Evolutionary conservation across 2,888 invertebrate genomes (phyloP).

Genomic region (Lepidochrysops patricia): DNA sequence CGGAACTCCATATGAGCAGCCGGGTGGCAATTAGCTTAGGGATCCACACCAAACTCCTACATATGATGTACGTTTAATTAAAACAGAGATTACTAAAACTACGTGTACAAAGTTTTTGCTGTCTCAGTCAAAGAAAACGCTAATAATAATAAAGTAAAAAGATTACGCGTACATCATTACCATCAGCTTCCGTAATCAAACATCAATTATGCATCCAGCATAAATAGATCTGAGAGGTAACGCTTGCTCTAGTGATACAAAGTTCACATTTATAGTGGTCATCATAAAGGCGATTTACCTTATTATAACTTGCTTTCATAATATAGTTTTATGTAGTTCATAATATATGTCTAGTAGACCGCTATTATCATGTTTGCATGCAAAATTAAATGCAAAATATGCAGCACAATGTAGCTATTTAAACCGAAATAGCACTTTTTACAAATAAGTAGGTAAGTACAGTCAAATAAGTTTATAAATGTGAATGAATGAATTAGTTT

Average conservation of each 20-base stretch:
- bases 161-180: not conserved
- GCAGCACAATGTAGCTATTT: too few species aligned
- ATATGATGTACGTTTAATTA: not conserved
- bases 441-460: too few species aligned
- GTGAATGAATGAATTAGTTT: too few species aligned
- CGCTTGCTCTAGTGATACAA: not conserved
- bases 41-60: too few species aligned
- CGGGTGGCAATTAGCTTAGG: too few species aligned
- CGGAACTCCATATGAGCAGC: too few species aligned
- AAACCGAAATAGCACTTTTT: too few species aligned
- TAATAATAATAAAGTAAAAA: not conserved
- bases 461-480: too few species aligned
- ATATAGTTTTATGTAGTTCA: not conserved
- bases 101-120: not conserved
- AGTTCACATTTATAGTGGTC: not conserved
- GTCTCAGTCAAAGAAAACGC: not conserved
- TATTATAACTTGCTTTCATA: not conserved
- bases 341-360: too few species aligned
- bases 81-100: not conserved
- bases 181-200: not conserved
- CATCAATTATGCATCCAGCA: not conserved
- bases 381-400: too few species aligned
- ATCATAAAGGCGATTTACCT: not conserved
- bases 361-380: too few species aligned
- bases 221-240: not conserved